Conservation (phyloP, 2,888 invertebrate genomes). For the Pammene aurita region DNA sequence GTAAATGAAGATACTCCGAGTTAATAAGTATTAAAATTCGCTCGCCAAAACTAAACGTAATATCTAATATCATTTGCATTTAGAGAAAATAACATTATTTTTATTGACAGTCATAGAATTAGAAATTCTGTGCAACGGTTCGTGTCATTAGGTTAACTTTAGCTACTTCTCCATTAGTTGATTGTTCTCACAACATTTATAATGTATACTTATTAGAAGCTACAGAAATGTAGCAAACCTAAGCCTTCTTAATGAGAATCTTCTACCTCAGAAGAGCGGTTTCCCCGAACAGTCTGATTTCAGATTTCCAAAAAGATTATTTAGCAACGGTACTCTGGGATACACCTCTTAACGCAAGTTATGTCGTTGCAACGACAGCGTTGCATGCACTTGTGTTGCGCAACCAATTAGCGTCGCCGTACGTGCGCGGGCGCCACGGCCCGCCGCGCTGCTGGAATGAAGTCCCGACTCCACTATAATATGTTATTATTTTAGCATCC, state of each 20-base stretch:
- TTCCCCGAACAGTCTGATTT: conserved; percentile 5
- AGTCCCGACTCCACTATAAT: conserved; percentile 56
- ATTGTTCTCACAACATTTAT: no score
- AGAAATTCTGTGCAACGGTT: no score
- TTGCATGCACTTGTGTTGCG: conserved; percentile 66
- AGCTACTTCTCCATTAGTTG: no score
- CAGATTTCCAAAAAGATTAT: conserved; percentile 15
- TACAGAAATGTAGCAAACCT: conserved; percentile 1
- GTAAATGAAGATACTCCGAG: no score
- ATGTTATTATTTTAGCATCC: conserved; percentile 54
- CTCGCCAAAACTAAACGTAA: no score
- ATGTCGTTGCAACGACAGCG: conserved; percentile 61
- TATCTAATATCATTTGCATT: no score
- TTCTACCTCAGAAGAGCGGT: background rate
- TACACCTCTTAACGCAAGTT: conserved; percentile 46
- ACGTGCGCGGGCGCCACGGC: conserved; percentile 61
- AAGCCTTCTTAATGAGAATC: background rate
- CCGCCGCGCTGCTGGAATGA: conserved; percentile 69
- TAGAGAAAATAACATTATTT: no score
- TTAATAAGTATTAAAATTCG: no score
- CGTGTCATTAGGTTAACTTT: no score
- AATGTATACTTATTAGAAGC: no score
- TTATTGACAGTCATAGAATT: no score
- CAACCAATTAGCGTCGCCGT: conserved; percentile 67
- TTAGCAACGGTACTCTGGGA: conserved; percentile 45